Evolutionary conservation across 2,797 vertebrate genomes (phyloP), one percentile per base, ranked within the genome.

Genomic region (Lacerta viridis): DNA sequence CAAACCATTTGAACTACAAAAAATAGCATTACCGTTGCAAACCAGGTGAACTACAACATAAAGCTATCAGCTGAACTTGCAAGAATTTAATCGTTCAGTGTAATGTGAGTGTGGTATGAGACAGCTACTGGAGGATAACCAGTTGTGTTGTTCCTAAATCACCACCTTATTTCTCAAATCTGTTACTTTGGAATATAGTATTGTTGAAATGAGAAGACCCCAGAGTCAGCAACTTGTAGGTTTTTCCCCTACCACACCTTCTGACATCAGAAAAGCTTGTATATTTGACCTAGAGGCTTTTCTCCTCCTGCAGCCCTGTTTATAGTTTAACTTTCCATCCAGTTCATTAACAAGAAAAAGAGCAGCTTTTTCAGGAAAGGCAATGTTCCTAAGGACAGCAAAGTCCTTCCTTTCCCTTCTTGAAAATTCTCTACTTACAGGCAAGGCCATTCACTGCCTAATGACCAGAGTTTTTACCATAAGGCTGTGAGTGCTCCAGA

Each of bases 311-410:
- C 43, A 84, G 33, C 59, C 15, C 15, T 76, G 43, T 80, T 84
- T 85, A 85, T 84, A 75, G 33, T 50, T 84, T 84, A 87, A 66
- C 15, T 36, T 84, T 87, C 76, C 86, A 74, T 84, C 76, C 86
- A 74, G 71, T 72, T 46, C 76, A 87, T 80, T 75, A 75, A n/a
- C 69, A 80, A 84, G 76, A 87, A 90, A 87, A 75, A 69, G 18
- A 81, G 55, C 41, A 80, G n/a, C 17, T 87, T 78, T 72, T 90
- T 87, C 68, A 66, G 29, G 50, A 80, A 80, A 72, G 77, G 68
- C 55, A 75, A 27, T 43, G 41, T 10, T 87, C 68, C 85, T 80
- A 66, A 74, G 69, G 5, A 55, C 61, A 75, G 39, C 72, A 76
- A 83, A 83, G 69, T 33, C 20, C 59, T 74, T 39, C 61, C 61